Evolutionary conservation across 1,140 invertebrate genomes (phyloP).

Genomic region (Polypedilum vanderplanki): DNA sequence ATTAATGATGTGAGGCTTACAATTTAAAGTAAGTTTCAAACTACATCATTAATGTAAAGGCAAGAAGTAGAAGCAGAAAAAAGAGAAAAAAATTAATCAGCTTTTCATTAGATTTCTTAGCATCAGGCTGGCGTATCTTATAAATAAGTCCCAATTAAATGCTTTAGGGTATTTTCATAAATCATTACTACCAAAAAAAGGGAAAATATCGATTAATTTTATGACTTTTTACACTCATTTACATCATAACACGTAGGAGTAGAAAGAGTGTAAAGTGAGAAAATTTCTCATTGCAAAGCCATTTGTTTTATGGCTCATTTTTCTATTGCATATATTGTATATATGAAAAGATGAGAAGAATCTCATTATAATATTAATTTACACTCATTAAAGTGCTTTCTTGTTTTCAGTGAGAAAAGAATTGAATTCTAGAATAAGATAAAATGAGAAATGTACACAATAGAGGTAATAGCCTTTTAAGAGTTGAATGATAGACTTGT

Average conservation of each 20-base stretch:
- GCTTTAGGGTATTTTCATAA: neutral
- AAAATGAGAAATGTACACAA: neutral
- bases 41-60: neutral
- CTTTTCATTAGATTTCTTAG: neutral
- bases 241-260: neutral
- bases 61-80: neutral
- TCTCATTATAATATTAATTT: neutral
- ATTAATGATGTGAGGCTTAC: conserved; percentile 6
- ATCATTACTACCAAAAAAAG: neutral
- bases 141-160: neutral
- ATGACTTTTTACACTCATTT: neutral
- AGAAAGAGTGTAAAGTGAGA: neutral
- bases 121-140: neutral
- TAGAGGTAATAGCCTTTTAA: neutral
- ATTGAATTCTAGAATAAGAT: neutral
- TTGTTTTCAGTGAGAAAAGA: neutral
- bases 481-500: too few relatives aligned
- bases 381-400: neutral
- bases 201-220: neutral
- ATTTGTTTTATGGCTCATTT: conserved; percentile 9
- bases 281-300: neutral
- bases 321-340: neutral
- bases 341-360: neutral
- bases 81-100: conserved; percentile 23
- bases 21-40: neutral